A percentile compares a stretch with the other conserved stretches of the same genome.
Conservation (phyloP, 2,113 vertebrate species). For the Misgurnus mizolepis region DNA sequence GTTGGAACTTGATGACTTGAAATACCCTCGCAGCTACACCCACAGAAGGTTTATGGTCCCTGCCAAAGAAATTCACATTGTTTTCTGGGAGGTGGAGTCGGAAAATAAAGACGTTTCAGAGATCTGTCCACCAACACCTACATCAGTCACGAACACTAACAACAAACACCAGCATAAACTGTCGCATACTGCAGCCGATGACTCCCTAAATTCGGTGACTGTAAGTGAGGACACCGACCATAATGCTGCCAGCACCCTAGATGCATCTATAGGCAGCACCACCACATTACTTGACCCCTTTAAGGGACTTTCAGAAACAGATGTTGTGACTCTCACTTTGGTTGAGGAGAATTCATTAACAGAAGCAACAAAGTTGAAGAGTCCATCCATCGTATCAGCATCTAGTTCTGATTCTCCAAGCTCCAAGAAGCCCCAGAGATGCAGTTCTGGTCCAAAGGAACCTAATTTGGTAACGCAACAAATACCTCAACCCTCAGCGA, state of each 20-base stretch:
- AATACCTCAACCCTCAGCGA: constrained; percentile 14
- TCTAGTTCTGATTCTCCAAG: not conserved
- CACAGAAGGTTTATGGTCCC: constrained; percentile 73
- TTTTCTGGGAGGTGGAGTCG: constrained; percentile 84
- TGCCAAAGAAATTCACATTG: constrained; percentile 81
- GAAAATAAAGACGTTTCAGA: not conserved
- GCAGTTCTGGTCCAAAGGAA: not conserved
- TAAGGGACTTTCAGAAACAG: constrained; percentile 66
- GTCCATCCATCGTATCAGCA: too few relatives aligned
- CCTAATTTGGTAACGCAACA: not conserved
- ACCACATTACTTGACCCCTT: constrained; percentile 64
- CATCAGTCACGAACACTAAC: not conserved
- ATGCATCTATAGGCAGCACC: constrained; percentile 64
- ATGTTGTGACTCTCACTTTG: constrained; percentile 76
- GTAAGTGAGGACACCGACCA: constrained; percentile 14
- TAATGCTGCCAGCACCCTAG: not conserved
- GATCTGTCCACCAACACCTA: not conserved
- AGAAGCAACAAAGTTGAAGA: not conserved
- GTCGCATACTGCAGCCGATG: constrained; percentile 42
- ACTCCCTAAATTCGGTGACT: constrained; percentile 48
- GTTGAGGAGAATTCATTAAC: constrained; percentile 64
- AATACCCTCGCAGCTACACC: constrained; percentile 73
- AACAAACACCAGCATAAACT: constrained; percentile 24
- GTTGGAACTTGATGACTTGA: constrained; percentile 90
- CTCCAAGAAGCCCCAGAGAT: not conserved